phyloP scores from a whole-genome alignment of 2,888 invertebrate species.

The Dolichopus griseipennis region DNA sequence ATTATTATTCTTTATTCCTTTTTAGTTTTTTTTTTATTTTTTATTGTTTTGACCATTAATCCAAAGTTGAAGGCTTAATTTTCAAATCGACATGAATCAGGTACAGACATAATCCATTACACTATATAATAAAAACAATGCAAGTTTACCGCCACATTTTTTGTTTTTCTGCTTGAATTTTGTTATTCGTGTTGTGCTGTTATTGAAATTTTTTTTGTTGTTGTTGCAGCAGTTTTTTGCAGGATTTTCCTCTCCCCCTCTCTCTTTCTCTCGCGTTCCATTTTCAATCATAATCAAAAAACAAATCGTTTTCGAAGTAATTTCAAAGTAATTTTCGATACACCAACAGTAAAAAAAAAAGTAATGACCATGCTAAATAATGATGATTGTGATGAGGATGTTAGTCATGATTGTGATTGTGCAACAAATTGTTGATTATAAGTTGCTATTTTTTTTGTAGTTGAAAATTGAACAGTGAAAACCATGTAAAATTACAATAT shows the following conservation, averaged over 20 bases:
- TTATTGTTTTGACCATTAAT: conserved; percentile 4
- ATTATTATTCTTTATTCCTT: neutral
- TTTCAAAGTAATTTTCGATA: neutral
- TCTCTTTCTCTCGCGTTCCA: neutral
- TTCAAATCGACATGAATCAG: neutral
- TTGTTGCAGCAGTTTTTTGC: too few relatives aligned
- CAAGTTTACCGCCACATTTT: too few relatives aligned
- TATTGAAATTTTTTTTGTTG: neutral
- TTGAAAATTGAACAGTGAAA: neutral
- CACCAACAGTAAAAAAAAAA: neutral
- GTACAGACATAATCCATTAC: too few relatives aligned
- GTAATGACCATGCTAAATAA: neutral
- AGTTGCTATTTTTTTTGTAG: neutral
- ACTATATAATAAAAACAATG: too few relatives aligned
- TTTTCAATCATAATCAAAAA: neutral
- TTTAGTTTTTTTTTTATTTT: neutral
- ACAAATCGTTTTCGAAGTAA: neutral
- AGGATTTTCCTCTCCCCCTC: neutral
- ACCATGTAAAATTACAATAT: neutral
- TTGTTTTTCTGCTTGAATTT: neutral
- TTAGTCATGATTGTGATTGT: neutral
- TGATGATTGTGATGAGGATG: neutral
- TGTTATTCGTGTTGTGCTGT: neutral
- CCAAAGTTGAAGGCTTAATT: conserved; percentile 3
- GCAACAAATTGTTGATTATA: neutral